Base-by-base conservation (phyloP, 2,113 vertebrate genomes). In the Anguilla japonica region DNA sequence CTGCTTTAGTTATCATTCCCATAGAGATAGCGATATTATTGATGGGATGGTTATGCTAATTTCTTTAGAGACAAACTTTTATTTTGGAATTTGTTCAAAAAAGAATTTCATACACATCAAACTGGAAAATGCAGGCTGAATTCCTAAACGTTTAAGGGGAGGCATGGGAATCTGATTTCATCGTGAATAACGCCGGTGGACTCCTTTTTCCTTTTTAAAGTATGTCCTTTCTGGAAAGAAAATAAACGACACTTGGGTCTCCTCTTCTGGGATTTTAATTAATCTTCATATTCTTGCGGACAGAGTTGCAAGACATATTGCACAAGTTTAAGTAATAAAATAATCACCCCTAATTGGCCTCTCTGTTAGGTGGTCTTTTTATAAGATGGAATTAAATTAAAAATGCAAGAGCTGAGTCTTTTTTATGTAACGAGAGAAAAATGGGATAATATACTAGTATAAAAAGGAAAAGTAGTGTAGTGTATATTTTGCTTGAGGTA, bases 21-120 rank as follows among this genome's bases (percentile, higher is more conserved):
- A 97, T 97, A 97, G 97, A 96, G 96, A 97, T 96, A 96, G 96
- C 93, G 95, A 96, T 97, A 96, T 97, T 97, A 98, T 97, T 97
- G 97, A 98, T 97, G 97, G 94, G 95, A 96, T 96, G 96, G 95
- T 95, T 97, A 97, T 97, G 98, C 96, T 96, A 97, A 98, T 99
- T 97, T 96, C 95, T 95, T 92, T 93, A 95, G 94, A 91, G 95
- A 92, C 91, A 92, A 94, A 92, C 91, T 95, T 95, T 95, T 95
- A 96, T 97, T 96, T 96, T 95, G 95, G 95, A 96, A 97, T 96
- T 96, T 95, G 94, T 96, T 97, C 94, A 94, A 95, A 97, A 95
- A 95, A 88, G 94, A 96, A 97, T 97, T 96, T 97, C 95, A 96
- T 96, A 96, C 91, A 95, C 93, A 96, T 96, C 95, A 96, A 96